phyloP scores from a whole-genome alignment of 2,113 vertebrate species.

The Leptodactylus fuscus region DNA sequence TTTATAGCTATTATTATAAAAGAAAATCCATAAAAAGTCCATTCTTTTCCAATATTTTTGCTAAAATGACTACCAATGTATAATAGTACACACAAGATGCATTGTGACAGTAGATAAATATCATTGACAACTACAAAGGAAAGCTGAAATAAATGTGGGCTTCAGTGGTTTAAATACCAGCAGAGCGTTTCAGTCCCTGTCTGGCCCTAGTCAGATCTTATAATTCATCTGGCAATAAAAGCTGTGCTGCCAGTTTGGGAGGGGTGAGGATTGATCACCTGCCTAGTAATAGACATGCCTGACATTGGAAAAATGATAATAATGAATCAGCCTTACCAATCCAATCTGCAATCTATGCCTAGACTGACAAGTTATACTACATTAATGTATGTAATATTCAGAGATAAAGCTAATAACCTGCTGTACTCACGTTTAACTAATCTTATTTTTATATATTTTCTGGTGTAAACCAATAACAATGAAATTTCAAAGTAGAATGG shows the following conservation, averaged over 20 bases:
- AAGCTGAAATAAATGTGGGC: background rate
- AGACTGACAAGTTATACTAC: background rate
- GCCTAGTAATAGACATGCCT: background rate
- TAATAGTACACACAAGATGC: background rate
- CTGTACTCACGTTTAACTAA: background rate
- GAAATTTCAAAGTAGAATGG: too few relatives aligned
- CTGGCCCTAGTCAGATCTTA: background rate
- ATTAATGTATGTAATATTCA: background rate
- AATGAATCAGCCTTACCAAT: background rate
- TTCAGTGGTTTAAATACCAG: background rate
- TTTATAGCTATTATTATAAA: too few relatives aligned
- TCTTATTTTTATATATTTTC: background rate
- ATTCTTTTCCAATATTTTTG: too few relatives aligned
- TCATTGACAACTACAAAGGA: background rate
- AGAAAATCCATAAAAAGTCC: too few relatives aligned
- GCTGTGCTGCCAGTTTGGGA: conserved; percentile 37
- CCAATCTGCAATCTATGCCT: background rate
- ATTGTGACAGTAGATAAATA: background rate
- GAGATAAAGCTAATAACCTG: background rate
- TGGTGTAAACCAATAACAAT: background rate
- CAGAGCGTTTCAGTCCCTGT: background rate
- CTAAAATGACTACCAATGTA: too few relatives aligned
- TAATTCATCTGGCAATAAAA: conserved; percentile 28
- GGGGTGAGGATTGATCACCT: background rate
- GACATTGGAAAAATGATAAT: too few relatives aligned